These are phyloP conservation scores for Bambusicola thoracicus DNA, from an alignment of 2,113 vertebrate genomes.

Conservation along the genomic window DNA sequence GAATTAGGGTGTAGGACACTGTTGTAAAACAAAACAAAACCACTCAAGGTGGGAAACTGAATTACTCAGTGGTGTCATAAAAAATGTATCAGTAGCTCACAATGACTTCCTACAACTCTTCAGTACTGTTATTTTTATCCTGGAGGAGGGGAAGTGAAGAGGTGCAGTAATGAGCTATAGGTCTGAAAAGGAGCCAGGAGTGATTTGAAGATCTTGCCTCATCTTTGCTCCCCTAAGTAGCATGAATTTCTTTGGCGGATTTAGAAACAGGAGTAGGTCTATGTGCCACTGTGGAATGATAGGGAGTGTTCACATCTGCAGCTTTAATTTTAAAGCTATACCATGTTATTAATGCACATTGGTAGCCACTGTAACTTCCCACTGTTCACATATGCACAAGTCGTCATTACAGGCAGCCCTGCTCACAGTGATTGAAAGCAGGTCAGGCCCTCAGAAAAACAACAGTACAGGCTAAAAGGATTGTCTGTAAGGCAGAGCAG, in stretches of 20 bases:
- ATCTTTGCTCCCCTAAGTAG: not conserved
- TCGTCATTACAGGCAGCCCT: fast-evolving
- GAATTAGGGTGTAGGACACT: not conserved
- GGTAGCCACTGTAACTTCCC: not conserved
- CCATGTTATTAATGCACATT: not conserved
- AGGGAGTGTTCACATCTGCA: not conserved
- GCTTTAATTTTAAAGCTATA: not conserved
- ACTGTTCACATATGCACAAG: fast-evolving
- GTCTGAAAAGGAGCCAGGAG: not conserved
- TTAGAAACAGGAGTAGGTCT: not conserved
- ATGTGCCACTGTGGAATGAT: not conserved
- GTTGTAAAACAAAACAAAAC: not conserved
- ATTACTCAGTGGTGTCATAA: not conserved
- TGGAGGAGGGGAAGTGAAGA: not conserved
- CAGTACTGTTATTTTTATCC: not conserved
- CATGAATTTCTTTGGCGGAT: not conserved
- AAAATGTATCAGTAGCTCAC: not conserved
- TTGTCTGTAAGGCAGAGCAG: not conserved
- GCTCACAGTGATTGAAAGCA: not conserved
- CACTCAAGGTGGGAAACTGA: not conserved
- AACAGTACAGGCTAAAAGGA: not conserved
- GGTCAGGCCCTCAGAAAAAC: not conserved
- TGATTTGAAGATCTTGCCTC: not conserved
- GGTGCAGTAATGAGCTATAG: not conserved
- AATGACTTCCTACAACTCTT: not conserved